A percentile compares a stretch with the other conserved stretches of the same genome.
Conservation (phyloP, 2,797 vertebrate genomes). For the Hippoglossus hippoglossus region DNA sequence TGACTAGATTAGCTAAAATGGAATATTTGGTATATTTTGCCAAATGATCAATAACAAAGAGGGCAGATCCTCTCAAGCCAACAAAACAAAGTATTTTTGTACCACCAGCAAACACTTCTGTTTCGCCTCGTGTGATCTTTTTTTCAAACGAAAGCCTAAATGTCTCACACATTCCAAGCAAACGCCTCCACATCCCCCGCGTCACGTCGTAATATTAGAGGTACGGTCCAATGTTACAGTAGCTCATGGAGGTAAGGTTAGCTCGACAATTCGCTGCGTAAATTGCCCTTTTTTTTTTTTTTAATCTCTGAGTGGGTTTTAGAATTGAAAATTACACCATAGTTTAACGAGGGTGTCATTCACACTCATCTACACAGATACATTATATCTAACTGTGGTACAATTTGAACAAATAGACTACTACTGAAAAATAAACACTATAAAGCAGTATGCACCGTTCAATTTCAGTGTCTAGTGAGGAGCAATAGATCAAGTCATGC, state of each 20-base stretch:
- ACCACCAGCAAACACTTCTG: slow-evolving; percentile 50
- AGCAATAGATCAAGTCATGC: slow-evolving; percentile 74
- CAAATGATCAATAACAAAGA: slow-evolving; percentile 42
- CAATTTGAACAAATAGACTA: slow-evolving; percentile 69
- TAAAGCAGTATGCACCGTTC: slow-evolving; percentile 76
- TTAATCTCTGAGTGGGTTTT: slow-evolving; percentile 44
- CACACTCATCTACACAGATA: slow-evolving; percentile 76
- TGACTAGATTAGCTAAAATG: slow-evolving; percentile 54
- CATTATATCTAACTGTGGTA: slow-evolving; percentile 73
- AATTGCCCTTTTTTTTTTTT: slow-evolving; percentile 18
- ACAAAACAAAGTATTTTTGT: slow-evolving; percentile 36
- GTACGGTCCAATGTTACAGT: slow-evolving; percentile 38
- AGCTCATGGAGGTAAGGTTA: slow-evolving; percentile 44
- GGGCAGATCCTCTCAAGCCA: slow-evolving; percentile 44
- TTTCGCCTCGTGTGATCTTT: slow-evolving; percentile 42
- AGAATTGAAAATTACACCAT: slow-evolving; percentile 37
- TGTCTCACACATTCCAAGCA: slow-evolving; percentile 53
- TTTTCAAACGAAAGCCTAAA: slow-evolving; percentile 50
- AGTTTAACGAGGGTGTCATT: slow-evolving; percentile 51
- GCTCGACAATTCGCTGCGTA: slow-evolving; percentile 10
- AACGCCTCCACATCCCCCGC: slow-evolving; percentile 37
- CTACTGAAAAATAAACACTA: slow-evolving; percentile 76
- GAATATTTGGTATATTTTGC: slow-evolving; percentile 65
- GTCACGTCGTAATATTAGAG: slow-evolving; percentile 28
- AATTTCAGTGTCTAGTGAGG: slow-evolving; percentile 65